These are phyloP conservation scores for Oscheius sp. DNA, from an alignment of 2,888 invertebrate genomes.

Conservation along the genomic window DNA sequence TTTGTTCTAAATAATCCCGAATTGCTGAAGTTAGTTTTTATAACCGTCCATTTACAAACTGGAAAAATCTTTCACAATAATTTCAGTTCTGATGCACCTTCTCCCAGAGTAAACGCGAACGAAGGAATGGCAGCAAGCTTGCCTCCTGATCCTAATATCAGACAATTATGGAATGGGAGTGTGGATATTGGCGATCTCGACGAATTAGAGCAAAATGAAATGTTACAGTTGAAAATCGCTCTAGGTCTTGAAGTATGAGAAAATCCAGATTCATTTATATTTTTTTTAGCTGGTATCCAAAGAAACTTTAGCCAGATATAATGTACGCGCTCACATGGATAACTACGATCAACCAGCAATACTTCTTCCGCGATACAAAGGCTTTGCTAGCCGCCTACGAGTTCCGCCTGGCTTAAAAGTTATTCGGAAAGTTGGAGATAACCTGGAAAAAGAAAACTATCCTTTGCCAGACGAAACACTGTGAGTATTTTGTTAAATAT, in stretches of 20 bases:
- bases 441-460: constrained; percentile 70
- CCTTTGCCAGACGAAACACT: constrained; percentile 62
- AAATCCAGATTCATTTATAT: not conserved
- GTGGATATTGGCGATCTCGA: constrained; percentile 52
- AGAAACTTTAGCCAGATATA: constrained; percentile 67
- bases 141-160: constrained; percentile 45
- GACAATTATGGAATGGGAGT: constrained; percentile 55
- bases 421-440: constrained; percentile 67
- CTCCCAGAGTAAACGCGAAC: constrained; percentile 47
- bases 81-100: constrained; percentile 56
- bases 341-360: constrained; percentile 70
- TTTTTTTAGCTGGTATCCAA: constrained; percentile 62
- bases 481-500: constrained; percentile 34
- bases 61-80: not conserved
- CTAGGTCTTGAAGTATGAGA: constrained; percentile 66
- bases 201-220: constrained; percentile 48
- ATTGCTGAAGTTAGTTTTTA: too few species aligned
- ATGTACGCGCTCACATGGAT: constrained; percentile 68
- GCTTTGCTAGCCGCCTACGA: constrained; percentile 65
- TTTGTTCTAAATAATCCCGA: not conserved
- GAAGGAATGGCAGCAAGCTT: constrained; percentile 27
- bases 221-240: constrained; percentile 60
- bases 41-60: too few species aligned
- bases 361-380: constrained; percentile 68
- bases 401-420: constrained; percentile 67